Evolutionary conservation across 1,140 invertebrate species (phyloP), one percentile per base, ranked within the genome.

Genomic region (Orussus abietinus): DNA sequence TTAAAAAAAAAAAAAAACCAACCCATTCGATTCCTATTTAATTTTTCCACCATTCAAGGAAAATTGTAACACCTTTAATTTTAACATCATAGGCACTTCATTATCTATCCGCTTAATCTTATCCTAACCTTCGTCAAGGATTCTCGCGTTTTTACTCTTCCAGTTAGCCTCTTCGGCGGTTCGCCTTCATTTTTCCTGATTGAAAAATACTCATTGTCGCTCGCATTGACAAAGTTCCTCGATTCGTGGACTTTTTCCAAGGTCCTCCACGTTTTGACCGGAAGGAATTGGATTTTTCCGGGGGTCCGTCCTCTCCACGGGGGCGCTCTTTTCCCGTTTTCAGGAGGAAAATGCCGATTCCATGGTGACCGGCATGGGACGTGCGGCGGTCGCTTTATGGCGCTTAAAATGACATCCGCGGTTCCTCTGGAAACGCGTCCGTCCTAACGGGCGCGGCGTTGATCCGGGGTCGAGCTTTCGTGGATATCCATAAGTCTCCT

Each of bases 21-120:
- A 70, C 70, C 71, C 70, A 71, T 63, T 53, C 59, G 57, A 69
- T 68, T 50, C 61, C n/a, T n/a, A n/a, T n/a, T n/a, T n/a, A n/a
- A n/a, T n/a, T n/a, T n/a, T n/a, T n/a, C n/a, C n/a, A n/a, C n/a
- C n/a, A n/a, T n/a, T n/a, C n/a, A n/a, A n/a, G n/a, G n/a, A n/a
- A n/a, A n/a, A n/a, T n/a, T n/a, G n/a, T n/a, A n/a, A n/a, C n/a
- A n/a, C n/a, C n/a, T n/a, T n/a, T n/a, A n/a, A n/a, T n/a, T n/a
- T n/a, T n/a, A n/a, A n/a, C n/a, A n/a, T n/a, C n/a, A n/a, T n/a
- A n/a, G n/a, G n/a, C n/a, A n/a, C n/a, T n/a, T n/a, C n/a, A n/a
- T n/a, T n/a, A n/a, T n/a, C n/a, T n/a, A n/a, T n/a, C n/a, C n/a
- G n/a, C n/a, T n/a, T n/a, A n/a, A n/a, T n/a, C n/a, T n/a, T n/a